Evolutionary conservation across 2,888 invertebrate species (phyloP), one percentile per base, ranked within the genome.

Genomic region (Rambutsinella grinnellia): DNA sequence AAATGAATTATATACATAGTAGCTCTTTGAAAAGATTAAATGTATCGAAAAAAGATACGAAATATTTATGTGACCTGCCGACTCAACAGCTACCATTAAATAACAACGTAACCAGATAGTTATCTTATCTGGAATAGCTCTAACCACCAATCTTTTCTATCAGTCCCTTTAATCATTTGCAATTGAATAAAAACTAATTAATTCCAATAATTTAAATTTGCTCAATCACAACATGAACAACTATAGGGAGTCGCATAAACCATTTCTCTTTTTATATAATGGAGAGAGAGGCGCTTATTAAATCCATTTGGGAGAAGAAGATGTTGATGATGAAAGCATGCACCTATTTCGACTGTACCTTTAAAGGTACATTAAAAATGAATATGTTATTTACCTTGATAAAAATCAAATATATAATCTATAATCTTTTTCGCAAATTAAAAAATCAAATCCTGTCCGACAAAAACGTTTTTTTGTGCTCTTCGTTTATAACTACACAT

Each of bases 201-300:
- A 62, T 71, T 71, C 63, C 56, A 56, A 71, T 71, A 56, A 71
- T 71, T 63, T 62, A 70, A 70, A 61, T 62, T 71, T 62, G 63
- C 24, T 57, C 57, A 71, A 28, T 71, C 46, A 23, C 26, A 71
- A 27, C 49, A 61, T 61, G 61, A 24, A 5, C 36, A 36, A 5
- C 6, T 36, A 5, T 36, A 13, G 6, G 5, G 36, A 8, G 5
- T 5, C 36, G 36, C 36, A 13, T 36, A 36, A 5, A n/a, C n/a
- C n/a, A n/a, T n/a, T n/a, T n/a, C n/a, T n/a, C n/a, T n/a, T n/a
- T n/a, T n/a, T n/a, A n/a, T n/a, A n/a, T n/a, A n/a, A n/a, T 36
- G 36, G 6, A 36, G 36, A 36, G 6, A 8, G 36, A 36, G 13
- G 6, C 36, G 6, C 5, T 36, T 36, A 36, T 8, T 8, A 36